Conservation (phyloP, 64 coral and sea anemone genomes). For the Stichodactyla mertensii region DNA sequence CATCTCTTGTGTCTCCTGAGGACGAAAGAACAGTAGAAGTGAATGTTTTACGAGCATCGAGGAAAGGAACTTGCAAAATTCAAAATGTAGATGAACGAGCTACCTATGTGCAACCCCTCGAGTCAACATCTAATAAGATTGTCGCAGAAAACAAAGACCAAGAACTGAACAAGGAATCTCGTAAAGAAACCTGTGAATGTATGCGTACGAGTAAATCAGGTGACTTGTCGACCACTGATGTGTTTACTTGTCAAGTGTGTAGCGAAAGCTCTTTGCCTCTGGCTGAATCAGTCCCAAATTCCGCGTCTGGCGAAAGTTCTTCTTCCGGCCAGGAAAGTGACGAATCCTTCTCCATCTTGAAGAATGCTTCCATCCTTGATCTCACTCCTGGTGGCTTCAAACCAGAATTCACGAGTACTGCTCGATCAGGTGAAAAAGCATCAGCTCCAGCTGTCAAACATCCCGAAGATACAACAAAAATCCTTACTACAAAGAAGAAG, state of each 20-base stretch:
- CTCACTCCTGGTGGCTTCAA: neutral
- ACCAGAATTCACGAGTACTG: conserved; percentile 9
- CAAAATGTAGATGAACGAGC: too few species aligned
- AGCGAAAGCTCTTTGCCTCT: neutral
- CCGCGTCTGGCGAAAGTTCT: neutral
- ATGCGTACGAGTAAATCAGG: neutral
- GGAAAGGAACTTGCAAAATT: neutral
- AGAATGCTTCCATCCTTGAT: neutral
- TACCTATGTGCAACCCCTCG: neutral
- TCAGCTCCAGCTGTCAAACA: neutral
- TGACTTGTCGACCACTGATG: neutral
- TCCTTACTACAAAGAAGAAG: neutral
- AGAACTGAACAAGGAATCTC: neutral
- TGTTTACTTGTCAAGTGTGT: too few species aligned
- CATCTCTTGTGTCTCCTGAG: neutral
- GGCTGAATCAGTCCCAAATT: neutral
- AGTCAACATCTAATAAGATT: neutral
- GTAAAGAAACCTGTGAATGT: neutral
- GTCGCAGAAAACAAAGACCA: neutral
- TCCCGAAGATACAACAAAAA: neutral
- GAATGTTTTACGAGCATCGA: neutral
- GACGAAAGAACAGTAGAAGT: neutral
- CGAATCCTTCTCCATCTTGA: conserved; percentile 8
- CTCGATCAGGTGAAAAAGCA: neutral
- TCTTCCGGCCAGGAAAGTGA: conserved; percentile 5